phyloP scores from a whole-genome alignment of 92 coral and sea anemone species.

The Epizoanthus illoricatus region DNA sequence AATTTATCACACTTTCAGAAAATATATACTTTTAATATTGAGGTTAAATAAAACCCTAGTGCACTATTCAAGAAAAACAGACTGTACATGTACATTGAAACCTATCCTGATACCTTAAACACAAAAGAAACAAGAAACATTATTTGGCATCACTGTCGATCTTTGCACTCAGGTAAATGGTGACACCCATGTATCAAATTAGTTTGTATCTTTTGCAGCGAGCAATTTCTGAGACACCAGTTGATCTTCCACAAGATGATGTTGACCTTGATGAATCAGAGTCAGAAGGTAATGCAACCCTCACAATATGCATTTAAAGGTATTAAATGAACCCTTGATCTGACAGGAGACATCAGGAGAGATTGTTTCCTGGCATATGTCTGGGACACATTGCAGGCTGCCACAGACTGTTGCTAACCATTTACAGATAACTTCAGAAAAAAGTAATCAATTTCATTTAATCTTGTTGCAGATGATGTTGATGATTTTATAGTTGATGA shows the following conservation, averaged over 20 bases:
- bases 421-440: too few relatives aligned
- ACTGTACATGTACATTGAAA: too few relatives aligned
- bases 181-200: constrained; percentile 12
- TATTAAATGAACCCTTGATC: too few relatives aligned
- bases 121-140: too few relatives aligned
- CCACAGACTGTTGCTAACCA: too few relatives aligned
- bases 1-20: too few relatives aligned
- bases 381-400: too few relatives aligned
- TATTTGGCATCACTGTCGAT: too few relatives aligned
- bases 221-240: constrained; percentile 46
- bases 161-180: neutral
- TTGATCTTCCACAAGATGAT: constrained; percentile 57
- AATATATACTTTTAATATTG: too few relatives aligned
- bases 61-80: too few relatives aligned
- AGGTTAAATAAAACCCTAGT: too few relatives aligned
- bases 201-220: constrained; percentile 22
- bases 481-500: constrained; percentile 99
- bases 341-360: neutral
- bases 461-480: constrained; percentile 70
- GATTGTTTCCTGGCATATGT: neutral
- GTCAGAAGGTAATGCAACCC: constrained; percentile 78
- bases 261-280: constrained; percentile 92
- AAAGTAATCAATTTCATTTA: neutral
- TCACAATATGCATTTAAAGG: neutral
- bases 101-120: too few relatives aligned